Evolutionary conservation across 2,888 invertebrate species (phyloP).

Genomic region (Tineola bisselliella): DNA sequence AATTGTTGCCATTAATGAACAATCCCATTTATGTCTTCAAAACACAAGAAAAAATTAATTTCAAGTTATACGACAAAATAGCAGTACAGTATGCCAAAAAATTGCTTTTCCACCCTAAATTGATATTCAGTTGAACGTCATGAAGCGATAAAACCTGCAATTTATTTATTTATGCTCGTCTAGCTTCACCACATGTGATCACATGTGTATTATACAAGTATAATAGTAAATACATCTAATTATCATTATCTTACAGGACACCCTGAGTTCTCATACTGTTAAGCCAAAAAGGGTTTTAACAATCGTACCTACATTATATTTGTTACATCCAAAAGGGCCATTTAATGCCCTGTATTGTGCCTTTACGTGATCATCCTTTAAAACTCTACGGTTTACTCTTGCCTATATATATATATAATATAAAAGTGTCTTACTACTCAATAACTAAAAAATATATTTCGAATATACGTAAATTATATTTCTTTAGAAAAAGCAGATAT

Average conservation of each 20-base stretch:
- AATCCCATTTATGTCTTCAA: not conserved
- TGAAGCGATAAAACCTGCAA: too few relatives aligned
- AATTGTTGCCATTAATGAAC: not conserved
- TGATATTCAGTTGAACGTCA: too few relatives aligned
- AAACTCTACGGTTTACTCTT: constrained; percentile 24
- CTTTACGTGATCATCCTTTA: constrained; percentile 50
- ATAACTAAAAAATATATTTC: too few relatives aligned
- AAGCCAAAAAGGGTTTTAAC: constrained; percentile 32
- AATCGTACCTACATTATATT: constrained; percentile 42
- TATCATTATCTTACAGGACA: not conserved
- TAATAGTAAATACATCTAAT: too few relatives aligned
- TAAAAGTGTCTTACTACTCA: not conserved
- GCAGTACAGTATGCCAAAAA: too few relatives aligned
- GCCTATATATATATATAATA: too few relatives aligned
- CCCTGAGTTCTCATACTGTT: constrained; percentile 32
- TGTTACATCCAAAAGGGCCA: constrained; percentile 50
- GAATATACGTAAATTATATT: too few relatives aligned
- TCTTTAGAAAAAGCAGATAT: too few relatives aligned
- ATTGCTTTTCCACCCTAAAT: too few relatives aligned
- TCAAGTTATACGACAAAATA: too few relatives aligned
- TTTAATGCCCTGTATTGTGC: constrained; percentile 51
- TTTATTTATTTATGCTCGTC: too few relatives aligned
- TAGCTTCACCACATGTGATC: too few relatives aligned
- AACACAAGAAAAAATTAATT: not conserved
- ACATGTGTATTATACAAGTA: not conserved